Percentiles rank a stretch among this genome's conserved stretches.
Evolutionary conservation across 2,888 invertebrate genomes (phyloP).

Genomic region (Bellardia pandia): DNA sequence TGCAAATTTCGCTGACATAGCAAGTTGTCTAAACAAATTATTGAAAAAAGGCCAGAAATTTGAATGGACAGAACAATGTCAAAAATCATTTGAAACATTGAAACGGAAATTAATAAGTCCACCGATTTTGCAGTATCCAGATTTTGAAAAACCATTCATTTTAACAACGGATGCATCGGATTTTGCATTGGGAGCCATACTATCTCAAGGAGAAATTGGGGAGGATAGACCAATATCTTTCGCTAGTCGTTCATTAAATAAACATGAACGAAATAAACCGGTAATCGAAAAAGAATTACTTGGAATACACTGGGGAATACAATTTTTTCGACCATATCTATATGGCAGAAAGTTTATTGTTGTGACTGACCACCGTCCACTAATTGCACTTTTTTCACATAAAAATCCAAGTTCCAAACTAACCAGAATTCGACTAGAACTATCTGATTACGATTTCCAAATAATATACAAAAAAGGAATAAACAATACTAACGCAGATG

Average conservation of each 20-base stretch:
- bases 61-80: constrained; percentile 2
- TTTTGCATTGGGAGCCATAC: constrained; percentile 57
- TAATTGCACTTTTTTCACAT: too few species aligned
- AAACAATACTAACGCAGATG: constrained; percentile 28
- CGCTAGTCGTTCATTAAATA: background rate
- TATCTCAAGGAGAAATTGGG: constrained; percentile 57
- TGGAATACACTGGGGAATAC: background rate
- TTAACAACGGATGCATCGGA: constrained; percentile 71
- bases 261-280: background rate
- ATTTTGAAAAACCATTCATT: too few species aligned
- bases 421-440: background rate
- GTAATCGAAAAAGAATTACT: background rate
- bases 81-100: background rate
- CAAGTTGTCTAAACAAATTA: background rate
- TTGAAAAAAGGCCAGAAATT: constrained; percentile 10
- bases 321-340: background rate
- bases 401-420: background rate
- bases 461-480: background rate
- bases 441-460: background rate
- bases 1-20: background rate
- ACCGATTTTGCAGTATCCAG: too few species aligned
- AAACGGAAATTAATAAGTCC: too few species aligned
- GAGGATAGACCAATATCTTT: constrained; percentile 38
- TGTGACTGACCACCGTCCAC: too few species aligned
- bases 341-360: too few species aligned